These are phyloP conservation scores for Cyprinodon brontotheroides DNA, from an alignment of 2,113 vertebrate species.

Conservation along the genomic window DNA sequence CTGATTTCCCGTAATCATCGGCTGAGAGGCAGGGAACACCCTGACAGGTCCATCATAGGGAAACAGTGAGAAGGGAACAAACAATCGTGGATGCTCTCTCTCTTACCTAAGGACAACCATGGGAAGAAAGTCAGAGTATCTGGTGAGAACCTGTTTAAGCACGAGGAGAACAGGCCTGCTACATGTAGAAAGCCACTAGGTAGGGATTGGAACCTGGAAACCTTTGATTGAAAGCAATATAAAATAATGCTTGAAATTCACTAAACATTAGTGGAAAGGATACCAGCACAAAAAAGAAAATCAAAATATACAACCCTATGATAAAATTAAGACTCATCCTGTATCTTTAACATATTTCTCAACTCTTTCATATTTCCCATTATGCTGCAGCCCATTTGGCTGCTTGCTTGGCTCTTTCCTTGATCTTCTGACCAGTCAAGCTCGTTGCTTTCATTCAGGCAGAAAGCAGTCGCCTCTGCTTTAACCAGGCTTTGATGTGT, in stretches of 20 bases:
- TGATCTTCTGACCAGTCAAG: slow-evolving; percentile 46
- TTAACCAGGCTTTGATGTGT: slow-evolving; percentile 49
- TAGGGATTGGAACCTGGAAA: background rate
- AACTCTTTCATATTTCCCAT: slow-evolving; percentile 9
- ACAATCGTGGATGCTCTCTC: too few species aligned
- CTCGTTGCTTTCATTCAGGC: slow-evolving; percentile 16
- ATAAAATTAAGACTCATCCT: background rate
- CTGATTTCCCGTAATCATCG: too few species aligned
- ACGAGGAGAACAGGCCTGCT: background rate
- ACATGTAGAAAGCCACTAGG: background rate
- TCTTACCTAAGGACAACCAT: too few species aligned
- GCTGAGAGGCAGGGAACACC: too few species aligned
- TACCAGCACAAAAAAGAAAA: background rate
- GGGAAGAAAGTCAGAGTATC: background rate
- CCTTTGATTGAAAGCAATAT: background rate
- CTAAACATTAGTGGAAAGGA: background rate
- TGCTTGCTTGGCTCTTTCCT: slow-evolving; percentile 6
- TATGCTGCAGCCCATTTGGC: background rate
- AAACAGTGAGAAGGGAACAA: too few species aligned
- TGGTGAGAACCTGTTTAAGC: background rate
- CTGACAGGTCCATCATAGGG: too few species aligned
- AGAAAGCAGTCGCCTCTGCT: slow-evolving; percentile 1
- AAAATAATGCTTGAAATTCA: background rate
- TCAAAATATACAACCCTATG: background rate
- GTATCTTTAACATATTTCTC: slow-evolving; percentile 12